Evolutionary conservation across 1,140 invertebrate species (phyloP).

Genomic region (Bombus difficillimus): DNA sequence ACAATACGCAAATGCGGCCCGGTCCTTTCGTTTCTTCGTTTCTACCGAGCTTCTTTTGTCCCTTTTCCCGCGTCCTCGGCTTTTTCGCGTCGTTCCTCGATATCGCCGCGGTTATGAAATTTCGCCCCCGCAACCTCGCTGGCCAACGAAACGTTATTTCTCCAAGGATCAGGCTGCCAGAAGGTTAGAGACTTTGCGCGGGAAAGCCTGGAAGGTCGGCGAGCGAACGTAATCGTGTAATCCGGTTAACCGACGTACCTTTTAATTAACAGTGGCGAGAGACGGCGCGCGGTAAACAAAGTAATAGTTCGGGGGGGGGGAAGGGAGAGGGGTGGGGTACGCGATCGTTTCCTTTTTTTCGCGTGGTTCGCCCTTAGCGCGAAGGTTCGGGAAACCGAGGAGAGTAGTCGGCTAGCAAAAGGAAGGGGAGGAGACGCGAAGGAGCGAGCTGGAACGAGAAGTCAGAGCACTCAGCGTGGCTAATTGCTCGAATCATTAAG

Average conservation of each 20-base stretch:
- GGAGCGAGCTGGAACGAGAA: conserved; percentile 75
- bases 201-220: background rate
- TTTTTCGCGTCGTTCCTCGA: background rate
- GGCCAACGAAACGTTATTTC: background rate
- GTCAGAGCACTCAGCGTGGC: conserved; percentile 82
- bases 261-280: conserved; percentile 35
- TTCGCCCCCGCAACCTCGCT: too few species aligned
- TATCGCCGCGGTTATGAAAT: background rate
- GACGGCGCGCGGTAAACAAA: conserved; percentile 31
- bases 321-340: too few species aligned
- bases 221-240: background rate
- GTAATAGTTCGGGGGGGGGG: conserved; percentile 40
- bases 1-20: conserved; percentile 77
- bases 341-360: conserved; percentile 50
- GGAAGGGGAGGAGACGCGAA: conserved; percentile 64
- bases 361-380: conserved; percentile 43
- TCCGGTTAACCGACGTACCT: background rate
- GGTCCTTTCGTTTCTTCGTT: conserved; percentile 12
- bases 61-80: background rate
- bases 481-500: conserved; percentile 83
- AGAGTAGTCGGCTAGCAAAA: conserved; percentile 24
- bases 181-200: background rate
- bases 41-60: background rate
- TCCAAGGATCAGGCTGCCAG: background rate
- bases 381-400: conserved; percentile 46